These are phyloP conservation scores for Scaptomyza tumidula DNA, from an alignment of 2,888 invertebrate species.

Conservation along the genomic window DNA sequence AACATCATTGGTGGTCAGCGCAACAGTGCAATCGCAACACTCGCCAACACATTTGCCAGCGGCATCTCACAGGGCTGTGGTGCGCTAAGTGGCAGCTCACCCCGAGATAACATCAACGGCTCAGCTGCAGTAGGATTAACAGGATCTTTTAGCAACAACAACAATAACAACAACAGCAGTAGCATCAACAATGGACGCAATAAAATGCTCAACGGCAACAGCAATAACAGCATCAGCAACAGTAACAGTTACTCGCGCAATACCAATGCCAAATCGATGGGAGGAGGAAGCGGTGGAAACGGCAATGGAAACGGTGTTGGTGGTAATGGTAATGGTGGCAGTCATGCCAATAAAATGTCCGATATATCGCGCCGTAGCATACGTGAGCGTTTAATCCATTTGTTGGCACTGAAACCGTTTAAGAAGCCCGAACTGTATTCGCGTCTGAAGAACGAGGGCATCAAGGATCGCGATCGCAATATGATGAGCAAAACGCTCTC, in stretches of 20 bases:
- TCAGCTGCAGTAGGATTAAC: neutral
- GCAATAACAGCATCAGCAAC: conserved; percentile 26
- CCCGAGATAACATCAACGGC: conserved; percentile 42
- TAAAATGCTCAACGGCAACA: conserved; percentile 60
- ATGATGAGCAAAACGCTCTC: conserved; percentile 91
- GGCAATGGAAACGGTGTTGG: conserved; percentile 12
- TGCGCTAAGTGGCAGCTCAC: conserved; percentile 70
- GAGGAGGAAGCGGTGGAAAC: conserved; percentile 24
- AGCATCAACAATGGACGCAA: conserved; percentile 50
- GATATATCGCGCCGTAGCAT: conserved; percentile 86
- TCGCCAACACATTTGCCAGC: conserved; percentile 82
- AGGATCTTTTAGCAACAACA: conserved; percentile 34
- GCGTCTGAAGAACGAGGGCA: conserved; percentile 93
- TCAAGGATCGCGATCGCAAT: conserved; percentile 92
- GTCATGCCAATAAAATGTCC: conserved; percentile 65
- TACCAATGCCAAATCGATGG: conserved; percentile 51
- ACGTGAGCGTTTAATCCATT: conserved; percentile 96
- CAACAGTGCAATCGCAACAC: conserved; percentile 71
- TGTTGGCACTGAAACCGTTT: conserved; percentile 95
- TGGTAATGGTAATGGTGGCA: conserved; percentile 14
- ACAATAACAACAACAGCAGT: conserved; percentile 19
- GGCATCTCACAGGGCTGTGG: conserved; percentile 81
- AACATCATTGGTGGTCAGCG: conserved; percentile 26
- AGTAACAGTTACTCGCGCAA: conserved; percentile 52
- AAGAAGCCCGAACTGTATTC: conserved; percentile 96